Evolutionary conservation across 2,888 invertebrate genomes (phyloP), one percentile per base, ranked within the genome.

Genomic region (Exocentrus adspersus): DNA sequence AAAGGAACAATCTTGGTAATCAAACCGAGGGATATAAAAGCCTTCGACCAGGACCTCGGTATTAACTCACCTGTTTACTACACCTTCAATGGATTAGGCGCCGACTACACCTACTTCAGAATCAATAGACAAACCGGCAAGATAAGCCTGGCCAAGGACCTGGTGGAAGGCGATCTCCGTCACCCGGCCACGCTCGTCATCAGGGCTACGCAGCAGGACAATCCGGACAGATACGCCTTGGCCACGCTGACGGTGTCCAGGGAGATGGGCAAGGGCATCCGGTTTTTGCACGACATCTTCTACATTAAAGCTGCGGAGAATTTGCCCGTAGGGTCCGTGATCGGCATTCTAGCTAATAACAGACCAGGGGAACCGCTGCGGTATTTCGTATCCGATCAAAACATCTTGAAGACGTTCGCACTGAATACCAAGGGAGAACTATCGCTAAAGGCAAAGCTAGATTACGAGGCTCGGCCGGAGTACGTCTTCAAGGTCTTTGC

Each of bases 401-500:
- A 89, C 21, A 90, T 92, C 78, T 83, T 90, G 72, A 90, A 89
- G 70, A 88, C 88, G 76, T 95, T 95, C 79, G 89, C 88, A 1
- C 89, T 95, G 66, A 92, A 91, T 71, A 86, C 90, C 28, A 88
- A 89, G 53, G 95, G 95, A 0, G 95, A 95, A 78, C 85, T 96
- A 48, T 85, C 93, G 12, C 84, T 95, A 59, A 87, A 89, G 61
- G 88, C 89, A 59, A 84, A 89, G 12, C 83, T 95, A 57, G 95
- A 95, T 85, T 95, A 89, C 79, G 95, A 95, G 81, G 86, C 87
- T 37, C 84, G 86, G 61, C 87, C 88, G 32, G 86, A 86, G 28
- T 94, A 93, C 80, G 84, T 87, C 62, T 93, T 95, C 80, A 88
- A 91, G 75, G 92, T 94, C 41, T 89, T 91, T 81, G 94, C 92